Evolutionary conservation across 2,888 invertebrate species (phyloP).

Genomic region (Drosophila cracens): DNA sequence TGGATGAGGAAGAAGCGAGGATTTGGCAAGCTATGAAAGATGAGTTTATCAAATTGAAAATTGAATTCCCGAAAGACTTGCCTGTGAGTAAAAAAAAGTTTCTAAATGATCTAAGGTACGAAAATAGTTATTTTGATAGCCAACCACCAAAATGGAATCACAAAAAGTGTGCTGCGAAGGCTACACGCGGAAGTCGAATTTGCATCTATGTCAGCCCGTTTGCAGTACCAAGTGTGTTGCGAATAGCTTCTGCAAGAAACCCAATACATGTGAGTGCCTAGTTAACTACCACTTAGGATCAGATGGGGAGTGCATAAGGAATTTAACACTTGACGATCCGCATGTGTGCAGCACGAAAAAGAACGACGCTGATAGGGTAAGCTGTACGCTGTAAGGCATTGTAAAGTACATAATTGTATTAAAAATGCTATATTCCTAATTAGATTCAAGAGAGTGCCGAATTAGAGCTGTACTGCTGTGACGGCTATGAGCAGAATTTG

Average conservation of each 20-base stretch:
- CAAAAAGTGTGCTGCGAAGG: constrained; percentile 39
- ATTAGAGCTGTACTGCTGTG: constrained; percentile 18
- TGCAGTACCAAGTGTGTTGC: constrained; percentile 63
- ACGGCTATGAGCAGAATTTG: constrained; percentile 26
- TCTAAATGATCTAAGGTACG: neutral
- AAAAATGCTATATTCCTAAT: neutral
- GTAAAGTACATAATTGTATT: neutral
- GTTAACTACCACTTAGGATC: constrained; percentile 28
- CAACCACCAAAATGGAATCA: neutral
- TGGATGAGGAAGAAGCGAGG: neutral
- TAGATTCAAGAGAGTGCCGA: constrained; percentile 7
- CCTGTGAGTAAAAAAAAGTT: neutral
- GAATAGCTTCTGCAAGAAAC: constrained; percentile 18
- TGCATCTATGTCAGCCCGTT: constrained; percentile 48
- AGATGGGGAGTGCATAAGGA: neutral
- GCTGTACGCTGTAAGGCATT: neutral
- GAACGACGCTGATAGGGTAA: neutral
- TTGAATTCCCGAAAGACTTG: neutral
- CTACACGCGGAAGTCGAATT: constrained; percentile 5
- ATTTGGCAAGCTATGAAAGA: neutral
- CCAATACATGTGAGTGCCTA: constrained; percentile 57
- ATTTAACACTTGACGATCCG: constrained; percentile 9
- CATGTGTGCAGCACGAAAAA: constrained; percentile 19
- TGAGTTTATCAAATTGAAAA: constrained; percentile 27
- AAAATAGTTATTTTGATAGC: neutral